These are phyloP conservation scores for Drosophila parabipectinata DNA, from an alignment of 1,140 invertebrate species.

Conservation along the genomic window DNA sequence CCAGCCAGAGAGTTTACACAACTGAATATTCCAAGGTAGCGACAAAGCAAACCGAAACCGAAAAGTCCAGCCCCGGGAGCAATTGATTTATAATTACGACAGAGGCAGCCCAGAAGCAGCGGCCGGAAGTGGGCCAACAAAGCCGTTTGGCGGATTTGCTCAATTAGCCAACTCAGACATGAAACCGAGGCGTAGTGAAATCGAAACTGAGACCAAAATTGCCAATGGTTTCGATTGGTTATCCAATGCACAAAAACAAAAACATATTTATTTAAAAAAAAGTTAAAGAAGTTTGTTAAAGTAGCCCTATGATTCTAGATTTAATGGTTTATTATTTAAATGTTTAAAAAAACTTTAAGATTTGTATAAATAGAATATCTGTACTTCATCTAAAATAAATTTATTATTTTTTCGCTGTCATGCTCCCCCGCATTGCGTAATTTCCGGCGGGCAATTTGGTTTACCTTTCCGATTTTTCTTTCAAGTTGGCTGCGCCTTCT, in stretches of 20 bases:
- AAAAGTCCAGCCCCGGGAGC: conserved; percentile 19
- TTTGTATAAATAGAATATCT: neutral
- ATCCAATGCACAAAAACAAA: conserved; percentile 4
- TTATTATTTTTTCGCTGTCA: neutral
- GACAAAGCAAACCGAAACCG: conserved; percentile 43
- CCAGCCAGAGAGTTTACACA: neutral
- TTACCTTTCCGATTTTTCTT: conserved; percentile 35
- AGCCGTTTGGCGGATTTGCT: conserved; percentile 58
- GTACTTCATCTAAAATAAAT: neutral
- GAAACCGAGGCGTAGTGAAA: conserved; percentile 40
- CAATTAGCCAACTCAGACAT: conserved; percentile 66
- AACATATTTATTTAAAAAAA: neutral
- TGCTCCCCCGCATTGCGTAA: conserved; percentile 34
- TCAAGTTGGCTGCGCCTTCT: conserved; percentile 38
- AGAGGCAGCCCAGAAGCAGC: neutral
- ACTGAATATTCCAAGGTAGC: conserved; percentile 2
- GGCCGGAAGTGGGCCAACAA: conserved; percentile 47
- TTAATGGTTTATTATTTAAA: neutral
- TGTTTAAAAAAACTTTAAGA: neutral
- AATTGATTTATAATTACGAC: conserved; percentile 78
- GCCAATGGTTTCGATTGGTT: neutral
- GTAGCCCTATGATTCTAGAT: too few species aligned
- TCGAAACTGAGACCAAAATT: conserved; percentile 28
- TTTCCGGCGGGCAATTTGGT: conserved; percentile 59
- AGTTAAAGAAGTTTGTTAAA: neutral